Percentiles rank a stretch among this genome's conserved stretches.
Conservation (phyloP, 2,797 vertebrate genomes). For the Amphiprion clarkii region DNA sequence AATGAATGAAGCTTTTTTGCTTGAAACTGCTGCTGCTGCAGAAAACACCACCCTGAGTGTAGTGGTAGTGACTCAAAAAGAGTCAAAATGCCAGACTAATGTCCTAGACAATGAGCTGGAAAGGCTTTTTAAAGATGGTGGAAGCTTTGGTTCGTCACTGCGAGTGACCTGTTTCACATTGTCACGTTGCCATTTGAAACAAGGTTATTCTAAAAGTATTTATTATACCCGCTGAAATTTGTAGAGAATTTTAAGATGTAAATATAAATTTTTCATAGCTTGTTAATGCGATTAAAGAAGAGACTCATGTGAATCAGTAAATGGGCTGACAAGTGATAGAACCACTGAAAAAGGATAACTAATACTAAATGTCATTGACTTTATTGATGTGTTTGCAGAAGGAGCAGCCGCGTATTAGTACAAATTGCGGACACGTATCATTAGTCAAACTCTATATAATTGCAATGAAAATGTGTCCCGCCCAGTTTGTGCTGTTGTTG, state of each 20-base stretch:
- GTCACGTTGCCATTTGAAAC: background rate
- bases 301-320: background rate
- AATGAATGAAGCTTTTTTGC: background rate
- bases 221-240: background rate
- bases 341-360: background rate
- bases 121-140: background rate
- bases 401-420: background rate
- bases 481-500: constrained; percentile 20
- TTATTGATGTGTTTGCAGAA: background rate
- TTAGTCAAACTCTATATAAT: background rate
- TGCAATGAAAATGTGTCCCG: constrained; percentile 11
- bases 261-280: background rate
- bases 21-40: background rate
- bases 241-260: background rate
- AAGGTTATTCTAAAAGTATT: background rate
- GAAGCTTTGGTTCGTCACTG: background rate
- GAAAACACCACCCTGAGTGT: background rate
- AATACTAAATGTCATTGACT: background rate
- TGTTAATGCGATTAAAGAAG: background rate
- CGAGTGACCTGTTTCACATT: background rate
- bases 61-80: background rate
- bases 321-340: background rate
- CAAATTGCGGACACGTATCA: background rate
- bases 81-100: background rate
- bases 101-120: constrained; percentile 1